These are phyloP conservation scores for Callithrix jacchus DNA, from an alignment of 2,113 vertebrate genomes.

Conservation along the genomic window DNA sequence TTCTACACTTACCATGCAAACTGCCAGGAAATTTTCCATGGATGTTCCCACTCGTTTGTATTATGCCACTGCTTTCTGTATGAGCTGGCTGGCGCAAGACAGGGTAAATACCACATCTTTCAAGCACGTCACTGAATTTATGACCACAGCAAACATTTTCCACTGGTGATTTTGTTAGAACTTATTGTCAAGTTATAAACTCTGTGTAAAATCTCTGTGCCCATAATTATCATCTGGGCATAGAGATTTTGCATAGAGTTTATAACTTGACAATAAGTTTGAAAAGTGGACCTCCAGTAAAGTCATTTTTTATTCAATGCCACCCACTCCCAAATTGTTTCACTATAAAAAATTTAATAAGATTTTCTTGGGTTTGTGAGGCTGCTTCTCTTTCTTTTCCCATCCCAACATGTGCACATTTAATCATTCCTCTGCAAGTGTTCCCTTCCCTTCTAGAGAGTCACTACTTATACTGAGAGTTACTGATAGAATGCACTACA, in stretches of 20 bases:
- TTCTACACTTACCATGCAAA: constrained; percentile 15
- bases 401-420: neutral
- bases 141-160: neutral
- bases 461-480: neutral
- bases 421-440: neutral
- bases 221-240: neutral
- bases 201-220: neutral
- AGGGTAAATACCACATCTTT: neutral
- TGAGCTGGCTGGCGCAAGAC: neutral
- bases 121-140: neutral
- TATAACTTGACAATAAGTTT: neutral
- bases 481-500: neutral
- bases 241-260: no score
- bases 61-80: neutral
- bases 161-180: constrained; percentile 3
- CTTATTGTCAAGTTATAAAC: constrained; percentile 25
- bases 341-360: neutral
- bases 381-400: neutral
- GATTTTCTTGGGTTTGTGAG: neutral
- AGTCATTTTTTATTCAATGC: neutral
- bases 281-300: neutral
- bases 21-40: neutral
- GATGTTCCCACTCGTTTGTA: neutral
- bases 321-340: neutral
- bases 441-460: neutral